Base-by-base conservation (phyloP, 2,888 invertebrate genomes). In the Thymelicus lineola region DNA sequence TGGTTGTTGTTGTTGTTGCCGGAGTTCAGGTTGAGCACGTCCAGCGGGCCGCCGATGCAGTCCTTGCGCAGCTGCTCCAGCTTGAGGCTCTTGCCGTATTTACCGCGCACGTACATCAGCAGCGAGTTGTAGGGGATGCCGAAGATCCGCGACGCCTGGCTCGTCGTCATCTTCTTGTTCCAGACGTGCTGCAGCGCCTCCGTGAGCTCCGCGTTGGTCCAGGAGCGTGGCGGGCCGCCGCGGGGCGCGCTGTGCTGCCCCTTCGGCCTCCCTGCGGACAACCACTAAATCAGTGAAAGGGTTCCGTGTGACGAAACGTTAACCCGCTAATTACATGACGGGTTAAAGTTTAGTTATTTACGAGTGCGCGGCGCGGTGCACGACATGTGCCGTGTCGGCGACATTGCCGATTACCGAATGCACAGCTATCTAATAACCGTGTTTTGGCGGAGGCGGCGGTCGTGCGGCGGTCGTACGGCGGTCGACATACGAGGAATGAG, bases 111-210 rank as follows among this genome's bases (percentile, higher is more conserved):
- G 91, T 98, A 98, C 98, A 98, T 98, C 69, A 98, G 93, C 62
- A 98, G 94, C 59, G 97, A 97, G 91, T 98, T 98, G 95, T 98
- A 98, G n/a, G 98, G 98, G 76, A 98, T 98, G 57, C 98, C 98
- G 89, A 97, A 98, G 85, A 98, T 97, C 74, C 98, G 93, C 35
- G 97, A 98, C 10, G 98, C 98, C 88, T 98, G 97, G 82, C 97
- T 97, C 58, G 98, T 98, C 74, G 98, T 98, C 97, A 98, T 98
- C 86, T 97, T 98, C 85, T 98, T 98, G 90, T 98, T 98, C 98
- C 98, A 98, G n/a, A 98, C 98, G 89, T 98, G 97, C 82, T 97
- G 97, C 66, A 98, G 94, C 1, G 98, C 98, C 89, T 98, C 97
- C 65, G 98, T 98, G 65, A 98, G 94, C 83, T 98, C 98, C 48